Evolutionary conservation across 2,113 vertebrate genomes (phyloP).

Genomic region (Paradoxurus hermaphroditus): DNA sequence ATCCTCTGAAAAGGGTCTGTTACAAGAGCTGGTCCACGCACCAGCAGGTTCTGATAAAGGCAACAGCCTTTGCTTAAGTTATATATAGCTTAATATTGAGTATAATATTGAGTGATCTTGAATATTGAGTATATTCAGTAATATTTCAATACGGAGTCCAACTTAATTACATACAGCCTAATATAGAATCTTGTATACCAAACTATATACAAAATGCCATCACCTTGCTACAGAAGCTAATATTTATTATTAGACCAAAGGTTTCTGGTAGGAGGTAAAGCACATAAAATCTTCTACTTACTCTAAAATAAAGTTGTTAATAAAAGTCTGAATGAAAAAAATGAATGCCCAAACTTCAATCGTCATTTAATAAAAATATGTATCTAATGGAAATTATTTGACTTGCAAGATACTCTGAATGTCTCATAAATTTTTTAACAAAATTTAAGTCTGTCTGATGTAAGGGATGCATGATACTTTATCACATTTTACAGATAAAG

Average conservation of each 20-base stretch:
- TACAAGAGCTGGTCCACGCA: neutral
- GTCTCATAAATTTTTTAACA: neutral
- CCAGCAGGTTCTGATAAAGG: neutral
- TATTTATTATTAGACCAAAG: neutral
- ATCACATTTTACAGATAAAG: neutral
- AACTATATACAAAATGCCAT: neutral
- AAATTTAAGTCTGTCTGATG: conserved; percentile 9
- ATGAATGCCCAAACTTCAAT: neutral
- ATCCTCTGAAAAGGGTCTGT: neutral
- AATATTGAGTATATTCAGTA: neutral
- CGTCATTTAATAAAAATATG: neutral
- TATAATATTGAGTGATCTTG: neutral
- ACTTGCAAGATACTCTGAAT: neutral
- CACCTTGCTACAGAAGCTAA: neutral
- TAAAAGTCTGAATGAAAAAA: neutral
- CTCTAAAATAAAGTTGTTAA: neutral
- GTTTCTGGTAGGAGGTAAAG: neutral
- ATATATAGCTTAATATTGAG: neutral
- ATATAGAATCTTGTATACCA: neutral
- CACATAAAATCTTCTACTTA: neutral
- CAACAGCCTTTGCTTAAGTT: neutral
- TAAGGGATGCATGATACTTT: neutral
- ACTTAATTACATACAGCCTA: neutral
- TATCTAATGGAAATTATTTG: neutral
- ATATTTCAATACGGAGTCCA: neutral